Percentiles rank a stretch among this genome's conserved stretches.
phyloP scores from a whole-genome alignment of 2,113 vertebrate genomes.

The Phrynosoma blainvillii region DNA sequence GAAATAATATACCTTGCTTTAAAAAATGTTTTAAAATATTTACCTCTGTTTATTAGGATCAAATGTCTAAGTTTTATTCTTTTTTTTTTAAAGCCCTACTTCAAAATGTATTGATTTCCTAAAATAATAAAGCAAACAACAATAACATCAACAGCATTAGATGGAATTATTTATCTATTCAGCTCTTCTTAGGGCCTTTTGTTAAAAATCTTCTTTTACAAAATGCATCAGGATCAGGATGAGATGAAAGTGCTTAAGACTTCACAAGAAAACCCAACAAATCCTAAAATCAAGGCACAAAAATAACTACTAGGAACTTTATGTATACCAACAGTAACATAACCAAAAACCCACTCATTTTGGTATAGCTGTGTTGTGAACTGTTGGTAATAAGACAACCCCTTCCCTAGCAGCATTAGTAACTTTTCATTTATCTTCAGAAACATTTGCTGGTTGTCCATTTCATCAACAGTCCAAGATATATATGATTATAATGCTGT shows the following conservation, averaged over 20 bases:
- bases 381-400: neutral
- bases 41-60: neutral
- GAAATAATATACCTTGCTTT: neutral
- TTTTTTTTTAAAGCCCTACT: neutral
- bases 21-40: neutral
- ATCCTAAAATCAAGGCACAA: slow-evolving; percentile 13
- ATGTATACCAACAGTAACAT: slow-evolving; percentile 20
- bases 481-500: slow-evolving; percentile 64
- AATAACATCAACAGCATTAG: neutral
- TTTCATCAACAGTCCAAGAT: slow-evolving; percentile 16
- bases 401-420: neutral
- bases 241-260: slow-evolving; percentile 23
- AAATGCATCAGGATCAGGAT: neutral
- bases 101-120: neutral
- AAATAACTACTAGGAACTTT: slow-evolving; percentile 11
- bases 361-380: slow-evolving; percentile 40
- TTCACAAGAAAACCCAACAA: neutral
- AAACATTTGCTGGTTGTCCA: slow-evolving; percentile 44
- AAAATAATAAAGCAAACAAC: neutral
- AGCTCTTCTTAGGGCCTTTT: neutral
- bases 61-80: neutral
- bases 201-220: neutral
- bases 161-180: neutral
- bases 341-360: slow-evolving; percentile 12
- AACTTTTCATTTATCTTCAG: slow-evolving; percentile 41